Base-by-base conservation (phyloP, 2,113 vertebrate genomes). In the Patagioenas fasciata region DNA sequence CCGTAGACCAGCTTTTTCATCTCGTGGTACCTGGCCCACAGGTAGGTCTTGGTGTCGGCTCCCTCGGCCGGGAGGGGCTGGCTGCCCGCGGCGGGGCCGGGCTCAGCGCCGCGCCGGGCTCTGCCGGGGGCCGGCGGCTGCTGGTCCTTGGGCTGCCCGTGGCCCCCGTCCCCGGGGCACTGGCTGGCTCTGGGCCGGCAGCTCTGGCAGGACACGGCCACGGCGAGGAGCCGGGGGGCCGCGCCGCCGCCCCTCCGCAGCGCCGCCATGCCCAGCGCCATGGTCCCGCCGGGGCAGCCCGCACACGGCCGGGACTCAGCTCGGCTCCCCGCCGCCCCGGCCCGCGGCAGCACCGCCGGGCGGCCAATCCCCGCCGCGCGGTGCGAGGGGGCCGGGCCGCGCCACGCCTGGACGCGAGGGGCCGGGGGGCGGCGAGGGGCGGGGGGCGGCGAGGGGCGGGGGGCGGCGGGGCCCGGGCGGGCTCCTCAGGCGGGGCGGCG, bases 1-100 rank as follows among this genome's bases (percentile, higher is more conserved):
- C 98, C 98, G n/a, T 98, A 97, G 40, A 98, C 98, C 94, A 98
- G 97, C 91, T 97, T 98, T 58, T 98, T 97, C 98, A 98, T 98
- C 93, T 98, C 98, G 83, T 98, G 98, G 96, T 98, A 98, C 32
- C 98, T 97, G 66, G 98, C 94, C 98, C 98, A 98, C 91, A 98
- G 73, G 80, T 98, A 97, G 38, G 81, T 93, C 93, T 97, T 97
- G 92, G 90, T 93, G 80, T 98, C 98, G 6, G 96, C 50, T n/a
- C 97, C 93, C 80, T 98, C 97, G 9, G 91, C 70, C 17, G 96
- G 91, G 28, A 48, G 56, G 36, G 89, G 91, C 19, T 60, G 94
- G 75, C 80, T 77, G 66, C 60, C 44, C 15, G 34, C 74, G 4
- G 80, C 80, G 12, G 85, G 87, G 50, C 57, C 54, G 15, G 88